Evolutionary conservation across 2,888 invertebrate genomes (phyloP).

Genomic region (Cataglyphis albicans): DNA sequence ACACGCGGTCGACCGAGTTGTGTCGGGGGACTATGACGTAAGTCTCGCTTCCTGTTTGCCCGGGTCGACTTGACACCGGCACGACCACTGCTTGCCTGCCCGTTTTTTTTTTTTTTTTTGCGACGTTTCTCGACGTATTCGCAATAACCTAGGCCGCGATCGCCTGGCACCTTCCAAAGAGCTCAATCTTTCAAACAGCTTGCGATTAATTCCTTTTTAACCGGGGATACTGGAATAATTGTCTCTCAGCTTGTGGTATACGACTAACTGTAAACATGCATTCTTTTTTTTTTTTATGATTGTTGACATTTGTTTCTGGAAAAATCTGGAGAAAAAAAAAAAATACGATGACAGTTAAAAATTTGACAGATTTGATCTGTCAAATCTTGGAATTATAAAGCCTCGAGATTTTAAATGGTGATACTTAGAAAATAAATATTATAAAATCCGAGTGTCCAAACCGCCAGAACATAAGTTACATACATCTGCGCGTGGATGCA

Average conservation of each 20-base stretch:
- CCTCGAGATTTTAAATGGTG: neutral
- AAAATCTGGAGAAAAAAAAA: too few relatives aligned
- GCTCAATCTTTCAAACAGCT: neutral
- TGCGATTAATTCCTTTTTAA: neutral
- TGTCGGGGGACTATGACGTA: conserved; percentile 69
- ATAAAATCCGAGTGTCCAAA: neutral
- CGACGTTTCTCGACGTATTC: conserved; percentile 57
- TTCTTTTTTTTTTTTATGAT: neutral
- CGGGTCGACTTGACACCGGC: conserved; percentile 67
- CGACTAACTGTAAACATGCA: neutral
- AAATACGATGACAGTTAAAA: neutral
- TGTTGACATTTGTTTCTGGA: neutral
- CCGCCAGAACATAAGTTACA: neutral
- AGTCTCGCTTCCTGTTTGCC: conserved; percentile 74
- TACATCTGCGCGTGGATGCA: neutral
- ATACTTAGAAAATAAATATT: neutral
- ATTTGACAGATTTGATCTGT: neutral
- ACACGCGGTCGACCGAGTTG: conserved; percentile 51
- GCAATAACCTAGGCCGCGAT: conserved; percentile 42
- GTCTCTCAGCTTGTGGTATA: neutral
- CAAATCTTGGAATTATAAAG: neutral
- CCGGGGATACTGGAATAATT: neutral
- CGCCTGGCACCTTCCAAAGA: conserved; percentile 14
- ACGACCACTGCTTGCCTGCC: conserved; percentile 58
- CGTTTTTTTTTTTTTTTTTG: conserved; percentile 58